Percentiles rank a stretch among this genome's conserved stretches.
phyloP scores from a whole-genome alignment of 2,888 invertebrate species.

The Cheilosia grossa region DNA sequence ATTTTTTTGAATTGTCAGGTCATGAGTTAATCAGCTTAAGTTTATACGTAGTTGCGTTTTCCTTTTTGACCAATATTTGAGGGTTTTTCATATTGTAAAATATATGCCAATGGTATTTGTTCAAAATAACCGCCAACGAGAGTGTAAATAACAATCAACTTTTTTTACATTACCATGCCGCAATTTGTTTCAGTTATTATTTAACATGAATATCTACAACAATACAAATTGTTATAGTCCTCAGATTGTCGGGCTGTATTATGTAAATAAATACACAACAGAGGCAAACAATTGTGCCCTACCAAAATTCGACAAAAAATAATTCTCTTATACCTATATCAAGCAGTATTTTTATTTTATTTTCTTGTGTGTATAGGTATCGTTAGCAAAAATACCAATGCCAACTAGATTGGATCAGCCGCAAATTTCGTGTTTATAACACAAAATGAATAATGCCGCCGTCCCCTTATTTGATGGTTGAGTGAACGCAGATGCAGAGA shows the following conservation, averaged over 20 bases:
- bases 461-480: constrained; percentile 27
- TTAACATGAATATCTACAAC: no score
- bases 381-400: background rate
- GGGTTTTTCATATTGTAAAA: no score
- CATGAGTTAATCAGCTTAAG: no score
- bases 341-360: background rate
- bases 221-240: background rate
- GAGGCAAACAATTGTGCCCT: background rate
- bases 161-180: no score
- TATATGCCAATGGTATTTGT: no score
- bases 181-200: no score
- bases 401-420: background rate
- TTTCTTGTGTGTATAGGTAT: background rate
- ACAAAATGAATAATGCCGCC: constrained; percentile 33
- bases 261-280: background rate
- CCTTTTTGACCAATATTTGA: no score
- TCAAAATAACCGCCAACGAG: no score
- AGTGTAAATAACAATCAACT: no score
- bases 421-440: background rate
- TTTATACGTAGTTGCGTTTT: no score
- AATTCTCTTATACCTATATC: background rate
- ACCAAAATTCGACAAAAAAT: background rate
- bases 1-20: no score
- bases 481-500: constrained; percentile 19
- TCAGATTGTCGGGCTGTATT: background rate